Evolutionary conservation across 2,797 vertebrate species (phyloP).

Genomic region (Philypnodon macrostomus): DNA sequence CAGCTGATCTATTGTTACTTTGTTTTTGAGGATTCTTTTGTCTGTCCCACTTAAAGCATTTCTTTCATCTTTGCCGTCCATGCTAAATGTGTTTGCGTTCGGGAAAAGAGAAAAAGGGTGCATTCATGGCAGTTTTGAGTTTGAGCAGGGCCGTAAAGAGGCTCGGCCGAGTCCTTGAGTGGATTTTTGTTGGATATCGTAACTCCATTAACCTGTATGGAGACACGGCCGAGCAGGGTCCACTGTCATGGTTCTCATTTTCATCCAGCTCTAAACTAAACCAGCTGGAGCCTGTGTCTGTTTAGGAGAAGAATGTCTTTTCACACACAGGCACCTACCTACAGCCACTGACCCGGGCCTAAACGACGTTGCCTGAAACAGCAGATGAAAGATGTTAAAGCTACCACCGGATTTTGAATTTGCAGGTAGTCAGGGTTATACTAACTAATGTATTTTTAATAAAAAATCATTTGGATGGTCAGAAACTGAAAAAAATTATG

Average conservation of each 20-base stretch:
- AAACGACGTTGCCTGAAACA: constrained; percentile 65
- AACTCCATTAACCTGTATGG: constrained; percentile 64
- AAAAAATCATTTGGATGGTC: too few relatives aligned
- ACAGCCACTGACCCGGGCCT: constrained; percentile 58
- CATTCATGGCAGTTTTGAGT: constrained; percentile 15
- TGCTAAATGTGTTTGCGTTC: constrained; percentile 1
- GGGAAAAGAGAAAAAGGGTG: constrained; percentile 17
- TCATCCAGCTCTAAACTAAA: constrained; percentile 62
- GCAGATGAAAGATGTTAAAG: constrained; percentile 65
- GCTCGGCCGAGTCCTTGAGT: constrained; percentile 63
- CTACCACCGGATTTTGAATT: constrained; percentile 46
- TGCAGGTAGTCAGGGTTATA: too few relatives aligned
- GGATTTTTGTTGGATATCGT: constrained; percentile 71
- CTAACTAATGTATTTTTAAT: too few relatives aligned
- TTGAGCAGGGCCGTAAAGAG: constrained; percentile 49
- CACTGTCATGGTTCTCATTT: constrained; percentile 75
- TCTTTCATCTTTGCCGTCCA: constrained; percentile 23
- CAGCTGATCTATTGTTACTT: not conserved
- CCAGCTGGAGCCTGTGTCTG: constrained; percentile 68
- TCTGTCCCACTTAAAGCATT: not conserved
- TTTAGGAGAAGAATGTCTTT: constrained; percentile 59
- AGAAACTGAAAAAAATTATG: too few relatives aligned
- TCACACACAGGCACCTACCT: constrained; percentile 42
- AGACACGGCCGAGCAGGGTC: constrained; percentile 45
- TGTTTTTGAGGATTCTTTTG: constrained; percentile 1